These are phyloP conservation scores for Prorops nasuta DNA, from an alignment of 1,140 invertebrate genomes.

Conservation along the genomic window DNA sequence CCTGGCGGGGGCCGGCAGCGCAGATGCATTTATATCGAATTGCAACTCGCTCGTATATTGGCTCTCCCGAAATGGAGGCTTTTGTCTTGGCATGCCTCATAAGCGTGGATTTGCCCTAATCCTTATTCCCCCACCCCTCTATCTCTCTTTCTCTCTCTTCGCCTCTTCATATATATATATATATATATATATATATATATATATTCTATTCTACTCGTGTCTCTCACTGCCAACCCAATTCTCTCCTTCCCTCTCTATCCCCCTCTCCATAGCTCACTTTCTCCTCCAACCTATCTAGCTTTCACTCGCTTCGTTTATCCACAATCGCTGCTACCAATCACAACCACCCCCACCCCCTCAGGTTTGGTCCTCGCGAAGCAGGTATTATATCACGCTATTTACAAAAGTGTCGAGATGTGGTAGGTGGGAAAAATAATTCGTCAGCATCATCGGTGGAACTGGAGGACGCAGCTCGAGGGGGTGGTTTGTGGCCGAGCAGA, in stretches of 20 bases:
- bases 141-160: slow-evolving; percentile 19
- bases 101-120: slow-evolving; percentile 54
- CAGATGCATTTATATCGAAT: slow-evolving; percentile 55
- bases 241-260: too few species aligned
- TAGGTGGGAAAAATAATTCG: slow-evolving; percentile 32
- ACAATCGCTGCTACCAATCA: too few species aligned
- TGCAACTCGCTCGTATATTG: slow-evolving; percentile 47
- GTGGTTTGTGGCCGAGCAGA: slow-evolving; percentile 12
- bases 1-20: slow-evolving; percentile 23
- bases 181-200: too few species aligned
- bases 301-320: too few species aligned
- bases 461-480: neutral
- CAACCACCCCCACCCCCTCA: too few species aligned
- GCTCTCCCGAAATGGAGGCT: slow-evolving; percentile 48
- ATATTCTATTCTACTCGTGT: too few species aligned
- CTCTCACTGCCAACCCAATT: too few species aligned
- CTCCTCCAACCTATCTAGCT: too few species aligned
- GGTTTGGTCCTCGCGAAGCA: too few species aligned
- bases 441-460: slow-evolving; percentile 16
- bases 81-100: slow-evolving; percentile 52
- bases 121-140: slow-evolving; percentile 23
- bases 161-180: slow-evolving; percentile 1
- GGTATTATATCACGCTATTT: too few species aligned
- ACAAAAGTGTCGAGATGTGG: too few species aligned
- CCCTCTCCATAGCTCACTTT: too few species aligned